Base-by-base conservation (phyloP, 2,888 invertebrate species). In the Cryptocheilus praepositus region DNA sequence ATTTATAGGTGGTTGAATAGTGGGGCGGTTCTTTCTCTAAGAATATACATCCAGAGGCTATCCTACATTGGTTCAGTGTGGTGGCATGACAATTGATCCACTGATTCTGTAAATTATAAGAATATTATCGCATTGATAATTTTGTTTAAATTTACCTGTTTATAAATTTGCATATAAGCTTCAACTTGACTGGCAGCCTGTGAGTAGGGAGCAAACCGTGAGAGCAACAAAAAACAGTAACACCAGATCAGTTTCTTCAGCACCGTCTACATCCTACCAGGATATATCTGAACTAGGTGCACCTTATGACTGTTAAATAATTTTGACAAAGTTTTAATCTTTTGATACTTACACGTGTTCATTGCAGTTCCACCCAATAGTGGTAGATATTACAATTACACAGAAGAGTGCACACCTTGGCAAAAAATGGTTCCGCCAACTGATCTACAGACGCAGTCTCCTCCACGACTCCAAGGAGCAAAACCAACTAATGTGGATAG, bases 401-500 rank as follows among this genome's bases (percentile, higher is more conserved):
- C 67, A 44, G 83, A 82, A 61, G 83, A 85, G 51, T 81, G 61
- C 21, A 62, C 67, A n/a, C 67, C 79, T 66, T 84, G 84, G 83
- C 80, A 81, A 66, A 86, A 85, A 70, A 88, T 88, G 88, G 82
- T 83, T 65, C 85, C 83, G 64, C 83, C 86, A 43, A 70, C 77
- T n/a, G 85, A 86, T 64, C 77, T 85, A 22, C 73, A 81, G 69
- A 77, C 80, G 56, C 84, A 85, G 56, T 85, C 86, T 15, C 83
- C 87, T 4, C 81, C 82, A 28, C 77, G 77, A 46, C 55, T 80
- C 7, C 79, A 81, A 58, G 77, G 71, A 46, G 62, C 76, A 3
- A 86, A 87, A 66, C 82, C 86, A 22, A 81, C 81, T n/a, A 85
- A 85, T 67, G 85, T 85, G 15, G 82, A 86, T 70, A 85, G 80